Evolutionary conservation across 2,888 invertebrate species (phyloP), one percentile per base, ranked within the genome.

Genomic region (Phymatocera aterrima): DNA sequence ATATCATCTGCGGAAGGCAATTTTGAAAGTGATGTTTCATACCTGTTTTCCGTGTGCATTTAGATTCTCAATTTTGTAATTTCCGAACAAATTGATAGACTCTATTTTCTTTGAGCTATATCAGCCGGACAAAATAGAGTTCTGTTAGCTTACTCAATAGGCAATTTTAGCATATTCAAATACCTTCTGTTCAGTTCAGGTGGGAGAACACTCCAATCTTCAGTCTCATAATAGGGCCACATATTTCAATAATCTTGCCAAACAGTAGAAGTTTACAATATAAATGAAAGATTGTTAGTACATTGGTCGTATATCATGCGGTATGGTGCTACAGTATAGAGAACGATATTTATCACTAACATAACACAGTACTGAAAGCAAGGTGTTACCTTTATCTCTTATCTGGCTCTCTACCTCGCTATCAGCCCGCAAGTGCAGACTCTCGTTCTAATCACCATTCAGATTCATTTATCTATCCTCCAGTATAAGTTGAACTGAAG

Each of bases 131-230:
- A n/a, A n/a, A n/a, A n/a, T n/a, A n/a, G n/a, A n/a, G n/a, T n/a
- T n/a, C n/a, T n/a, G n/a, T n/a, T n/a, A n/a, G n/a, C n/a, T n/a
- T n/a, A n/a, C n/a, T n/a, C n/a, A n/a, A n/a, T 57, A 57, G 28
- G 21, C 28, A 46, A 68, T 8, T 2, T 24, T 12, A 46, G 46
- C 40, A 10, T 34, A 34, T 31, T 51, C n/a, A 48, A 51, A 51
- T 93, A 96, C 96, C 96, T 95, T 93, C 96, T 93, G 88, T 97
- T 97, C 84, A 95, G 94, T 91, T 97, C 96, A 79, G 96, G 95
- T 81, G 97, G 97, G 85, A 97, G 92, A 84, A 96, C 94, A 91
- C 96, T 96, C 95, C 96, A 96, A 89, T 97, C 96, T 79, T 95
- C 91, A 12, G 87, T 93, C 91, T 96, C 96, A 89, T 95, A 95